These are phyloP conservation scores for Bruchidius siliquastri DNA, from an alignment of 2,888 invertebrate species.

Conservation along the genomic window DNA sequence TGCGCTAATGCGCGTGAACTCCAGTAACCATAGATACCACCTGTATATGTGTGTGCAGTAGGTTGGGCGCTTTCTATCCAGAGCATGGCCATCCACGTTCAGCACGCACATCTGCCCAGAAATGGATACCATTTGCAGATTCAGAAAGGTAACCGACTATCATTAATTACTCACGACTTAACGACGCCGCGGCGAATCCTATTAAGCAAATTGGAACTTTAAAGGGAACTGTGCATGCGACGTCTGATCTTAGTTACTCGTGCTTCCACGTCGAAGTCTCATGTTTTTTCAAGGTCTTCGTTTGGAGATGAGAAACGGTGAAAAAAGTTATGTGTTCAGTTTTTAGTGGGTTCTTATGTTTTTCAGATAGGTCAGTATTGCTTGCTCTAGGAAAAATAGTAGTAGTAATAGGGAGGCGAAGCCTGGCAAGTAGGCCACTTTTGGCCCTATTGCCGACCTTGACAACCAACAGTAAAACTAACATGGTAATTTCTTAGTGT, in stretches of 20 bases:
- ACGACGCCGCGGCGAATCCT: background rate
- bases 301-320: background rate
- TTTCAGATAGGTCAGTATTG: background rate
- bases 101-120: conserved; percentile 40
- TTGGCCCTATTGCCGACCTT: no score
- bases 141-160: conserved; percentile 43
- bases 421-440: no score
- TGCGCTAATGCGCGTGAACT: background rate
- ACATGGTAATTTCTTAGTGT: no score
- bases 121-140: conserved; percentile 47
- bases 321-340: background rate
- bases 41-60: background rate
- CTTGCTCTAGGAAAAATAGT: no score
- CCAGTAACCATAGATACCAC: background rate
- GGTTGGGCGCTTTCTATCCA: background rate
- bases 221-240: background rate
- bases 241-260: background rate
- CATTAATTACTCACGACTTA: background rate
- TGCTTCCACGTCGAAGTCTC: background rate
- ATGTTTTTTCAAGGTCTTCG: background rate
- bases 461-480: no score
- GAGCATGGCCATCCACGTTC: conserved; percentile 34
- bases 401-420: no score
- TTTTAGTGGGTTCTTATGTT: background rate
- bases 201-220: conserved; percentile 5